These are phyloP conservation scores for Callaeas wilsoni DNA, from an alignment of 2,113 vertebrate genomes.

Conservation along the genomic window DNA sequence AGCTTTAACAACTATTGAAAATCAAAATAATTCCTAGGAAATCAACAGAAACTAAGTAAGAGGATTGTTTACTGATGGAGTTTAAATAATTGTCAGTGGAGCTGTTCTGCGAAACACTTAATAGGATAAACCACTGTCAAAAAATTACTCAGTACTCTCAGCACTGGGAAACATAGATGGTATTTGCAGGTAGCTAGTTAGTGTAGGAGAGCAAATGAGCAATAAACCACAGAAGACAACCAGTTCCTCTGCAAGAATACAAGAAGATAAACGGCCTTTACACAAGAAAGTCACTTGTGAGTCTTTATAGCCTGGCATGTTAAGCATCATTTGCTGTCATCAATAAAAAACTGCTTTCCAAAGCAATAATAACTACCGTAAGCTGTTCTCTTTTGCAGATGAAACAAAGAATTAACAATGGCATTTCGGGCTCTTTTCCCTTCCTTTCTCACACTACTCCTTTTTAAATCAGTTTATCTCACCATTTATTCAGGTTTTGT, in stretches of 20 bases:
- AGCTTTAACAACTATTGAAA: background rate
- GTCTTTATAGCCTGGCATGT: background rate
- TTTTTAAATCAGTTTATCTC: background rate
- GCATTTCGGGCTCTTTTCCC: background rate
- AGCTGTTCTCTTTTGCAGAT: background rate
- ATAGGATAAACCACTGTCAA: background rate
- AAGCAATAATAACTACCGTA: background rate
- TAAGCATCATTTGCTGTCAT: background rate
- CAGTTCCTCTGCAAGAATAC: background rate
- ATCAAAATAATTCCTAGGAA: background rate
- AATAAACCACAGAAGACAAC: background rate
- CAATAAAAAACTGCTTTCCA: background rate
- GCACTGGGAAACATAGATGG: background rate
- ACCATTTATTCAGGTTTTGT: background rate
- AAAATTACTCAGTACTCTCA: background rate
- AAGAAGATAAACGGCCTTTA: background rate
- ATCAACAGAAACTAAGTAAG: background rate
- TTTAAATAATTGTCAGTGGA: background rate
- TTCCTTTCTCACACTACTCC: background rate
- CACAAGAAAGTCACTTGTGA: background rate
- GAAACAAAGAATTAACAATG: background rate
- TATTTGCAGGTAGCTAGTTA: background rate
- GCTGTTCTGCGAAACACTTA: background rate
- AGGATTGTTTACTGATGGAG: background rate
- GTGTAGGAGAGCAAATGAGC: background rate